Base-by-base conservation (phyloP, 2,888 invertebrate species). In the Antheraea assamensis region DNA sequence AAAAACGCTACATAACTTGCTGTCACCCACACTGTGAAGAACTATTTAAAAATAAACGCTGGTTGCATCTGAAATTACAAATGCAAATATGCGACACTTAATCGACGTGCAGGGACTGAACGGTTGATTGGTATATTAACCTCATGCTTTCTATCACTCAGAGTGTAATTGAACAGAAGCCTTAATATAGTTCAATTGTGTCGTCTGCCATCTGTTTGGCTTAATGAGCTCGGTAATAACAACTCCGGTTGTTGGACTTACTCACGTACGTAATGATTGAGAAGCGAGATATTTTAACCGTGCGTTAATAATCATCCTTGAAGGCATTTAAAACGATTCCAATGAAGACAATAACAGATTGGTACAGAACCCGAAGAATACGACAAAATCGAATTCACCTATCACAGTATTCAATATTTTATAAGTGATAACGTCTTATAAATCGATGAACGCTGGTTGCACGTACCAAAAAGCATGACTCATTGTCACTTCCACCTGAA, bases 51-150 rank as follows among this genome's bases (percentile, higher is more conserved):
- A 71, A 47, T 71, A 68, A 68, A 68, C 66, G 64, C 55, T 71
- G 35, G 78, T 72, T 80, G 78, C 77, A 80, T 80, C 78, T 70
- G 55, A 31, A 30, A 70, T 70, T 24, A 73, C 35, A 73, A 24
- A 70, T 24, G 76, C 74, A 83, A 82, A 82, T 82, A 80, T 79
- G 83, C 77, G 84, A 80, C 81, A 87, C 87, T 86, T 70, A 70
- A 70, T 70, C 68, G 42, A 88, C 86, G 85, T 85, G 82, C 83
- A 64, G 78, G 79, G 83, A 84, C 84, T 86, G 83, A 89, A 90
- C 88, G 90, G 90, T 89, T 88, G 87, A 92, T 91, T 92, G 91
- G 85, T 86, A 83, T 86, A 87, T 92, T 93, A 91, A 92, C 92
- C 91, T 85, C 73, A 79, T 79, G 88, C 86, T 35, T 68, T 35